Evolutionary conservation across 2,113 vertebrate species (phyloP).

Genomic region (Meleagris gallopavo): DNA sequence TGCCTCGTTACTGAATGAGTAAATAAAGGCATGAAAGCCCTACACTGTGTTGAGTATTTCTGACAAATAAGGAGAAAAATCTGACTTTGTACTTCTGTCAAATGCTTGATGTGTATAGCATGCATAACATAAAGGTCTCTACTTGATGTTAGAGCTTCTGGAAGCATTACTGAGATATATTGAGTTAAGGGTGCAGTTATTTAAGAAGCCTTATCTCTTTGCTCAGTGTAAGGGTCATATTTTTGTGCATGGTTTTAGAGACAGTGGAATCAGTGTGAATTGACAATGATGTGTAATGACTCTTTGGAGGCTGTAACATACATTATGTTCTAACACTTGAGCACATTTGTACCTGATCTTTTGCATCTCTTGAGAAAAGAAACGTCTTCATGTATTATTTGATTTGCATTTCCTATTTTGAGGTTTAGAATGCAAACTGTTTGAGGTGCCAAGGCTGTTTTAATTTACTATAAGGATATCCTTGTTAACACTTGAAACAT

Average conservation of each 20-base stretch:
- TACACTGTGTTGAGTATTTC: neutral
- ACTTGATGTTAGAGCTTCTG: neutral
- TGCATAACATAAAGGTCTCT: neutral
- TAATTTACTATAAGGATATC: neutral
- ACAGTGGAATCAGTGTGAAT: neutral
- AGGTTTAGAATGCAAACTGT: neutral
- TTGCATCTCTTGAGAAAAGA: neutral
- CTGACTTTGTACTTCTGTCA: neutral
- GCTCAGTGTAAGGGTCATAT: neutral
- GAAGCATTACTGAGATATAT: neutral
- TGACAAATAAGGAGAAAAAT: neutral
- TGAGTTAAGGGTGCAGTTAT: neutral
- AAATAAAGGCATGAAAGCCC: neutral
- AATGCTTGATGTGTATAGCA: neutral
- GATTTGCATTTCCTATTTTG: neutral
- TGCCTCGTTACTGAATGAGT: neutral
- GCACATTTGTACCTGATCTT: neutral
- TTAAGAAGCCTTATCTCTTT: neutral
- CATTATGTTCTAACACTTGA: no score
- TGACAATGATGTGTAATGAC: neutral
- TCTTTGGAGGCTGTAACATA: neutral
- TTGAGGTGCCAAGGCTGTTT: neutral
- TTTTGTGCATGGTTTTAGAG: neutral
- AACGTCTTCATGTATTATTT: neutral
- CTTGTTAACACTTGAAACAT: neutral